These are phyloP conservation scores for Turritopsis dohrnii DNA, from an alignment of 30 jellyfish, hydroid and myxozoan species.

Conservation along the genomic window DNA sequence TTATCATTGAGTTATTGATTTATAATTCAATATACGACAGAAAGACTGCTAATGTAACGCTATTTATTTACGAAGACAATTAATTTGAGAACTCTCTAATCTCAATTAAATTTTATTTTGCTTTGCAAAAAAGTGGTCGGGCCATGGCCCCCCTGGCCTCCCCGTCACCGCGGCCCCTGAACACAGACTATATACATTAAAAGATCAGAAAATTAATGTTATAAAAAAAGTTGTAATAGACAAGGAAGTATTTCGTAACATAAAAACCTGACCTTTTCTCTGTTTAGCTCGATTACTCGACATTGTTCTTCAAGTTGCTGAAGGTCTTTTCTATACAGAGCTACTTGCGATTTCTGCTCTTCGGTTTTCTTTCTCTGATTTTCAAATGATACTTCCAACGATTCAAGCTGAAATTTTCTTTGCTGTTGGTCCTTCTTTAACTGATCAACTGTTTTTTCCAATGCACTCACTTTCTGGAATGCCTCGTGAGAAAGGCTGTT, in stretches of 20 bases:
- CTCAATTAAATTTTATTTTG: too few relatives aligned
- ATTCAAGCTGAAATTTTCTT: constrained; percentile 49
- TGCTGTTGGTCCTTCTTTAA: constrained; percentile 72
- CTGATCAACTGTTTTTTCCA: constrained; percentile 56
- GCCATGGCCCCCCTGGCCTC: too few relatives aligned
- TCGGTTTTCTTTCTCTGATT: constrained; percentile 70
- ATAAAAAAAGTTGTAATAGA: too few relatives aligned
- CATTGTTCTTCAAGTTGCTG: constrained; percentile 48
- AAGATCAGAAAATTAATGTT: too few relatives aligned
- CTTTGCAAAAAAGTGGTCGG: too few relatives aligned
- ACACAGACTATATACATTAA: too few relatives aligned
- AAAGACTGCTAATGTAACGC: too few relatives aligned
- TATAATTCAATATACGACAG: too few relatives aligned
- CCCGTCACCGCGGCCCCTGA: too few relatives aligned
- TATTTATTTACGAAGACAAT: too few relatives aligned
- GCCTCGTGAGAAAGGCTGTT: constrained; percentile 65
- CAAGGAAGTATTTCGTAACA: background rate
- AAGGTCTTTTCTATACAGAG: constrained; percentile 42
- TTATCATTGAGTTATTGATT: too few relatives aligned
- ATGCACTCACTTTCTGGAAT: constrained; percentile 49
- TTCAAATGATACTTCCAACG: constrained; percentile 40
- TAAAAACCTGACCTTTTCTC: constrained; percentile 37
- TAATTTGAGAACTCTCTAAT: too few relatives aligned
- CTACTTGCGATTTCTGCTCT: constrained; percentile 45
- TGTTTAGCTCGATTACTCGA: constrained; percentile 24